Evolutionary conservation across 2,888 invertebrate genomes (phyloP), one percentile per base, ranked within the genome.

Genomic region (Spilarctia lutea): DNA sequence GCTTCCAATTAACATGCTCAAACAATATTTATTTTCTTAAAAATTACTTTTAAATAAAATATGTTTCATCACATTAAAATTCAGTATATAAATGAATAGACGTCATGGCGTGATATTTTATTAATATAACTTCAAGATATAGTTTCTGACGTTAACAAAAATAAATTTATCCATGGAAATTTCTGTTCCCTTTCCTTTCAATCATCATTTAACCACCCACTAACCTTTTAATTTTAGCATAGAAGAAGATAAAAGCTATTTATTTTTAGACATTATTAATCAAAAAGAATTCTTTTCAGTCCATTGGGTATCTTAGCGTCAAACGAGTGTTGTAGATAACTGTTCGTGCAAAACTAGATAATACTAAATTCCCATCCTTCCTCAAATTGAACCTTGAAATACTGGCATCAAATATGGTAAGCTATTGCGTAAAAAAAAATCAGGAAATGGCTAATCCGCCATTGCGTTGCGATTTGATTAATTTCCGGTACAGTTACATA

Each of bases 401-500:
- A 30, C 18, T 18, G 18, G 30, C 16, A 63, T 63, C 63, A 63
- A 63, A 30, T 63, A 63, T 27, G 16, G 33, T n/a, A 35, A 11
- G 11, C 11, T 30, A 71, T 20, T 63, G 30, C 18, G 11, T 11
- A 30, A 63, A 71, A 71, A 42, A 20, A 27, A 39, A 60, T 63
- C 30, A 45, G 71, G 63, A 71, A 71, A 71, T 63, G 30, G 13
- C 42, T 20, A 42, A 71, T 48, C 48, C 45, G 27, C 27, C 65
- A 70, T 72, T 65, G 73, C 45, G 72, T 79, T 76, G 75, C 66
- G 75, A 75, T 82, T 78, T 68, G 60, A 76, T 74, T 78, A 48
- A 79, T 81, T 74, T 83, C 79, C 81, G 65, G 63, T 27, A 77
- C 63, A 71, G 77, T 74, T 75, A 75, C 71, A 35, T 72, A 45